Base-by-base conservation (phyloP, 37 sponge, comb jelly and placozoan genomes). In the Cladorhizidae sp. region DNA sequence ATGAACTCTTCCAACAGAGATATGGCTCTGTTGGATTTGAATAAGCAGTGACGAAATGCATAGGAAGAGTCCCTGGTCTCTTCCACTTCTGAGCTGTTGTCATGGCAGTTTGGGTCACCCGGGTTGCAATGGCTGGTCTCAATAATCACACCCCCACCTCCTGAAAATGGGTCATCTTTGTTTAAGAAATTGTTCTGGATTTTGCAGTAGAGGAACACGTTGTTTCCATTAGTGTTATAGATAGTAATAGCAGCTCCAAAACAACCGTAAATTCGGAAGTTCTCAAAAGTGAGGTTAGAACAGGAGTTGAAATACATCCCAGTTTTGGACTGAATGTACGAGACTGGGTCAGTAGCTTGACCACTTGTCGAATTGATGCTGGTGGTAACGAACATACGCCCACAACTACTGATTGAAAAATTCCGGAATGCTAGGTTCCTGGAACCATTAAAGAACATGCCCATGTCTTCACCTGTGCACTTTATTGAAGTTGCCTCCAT, bases 101-200 rank as follows among this genome's bases (percentile, higher is more conserved):
- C 70, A 25, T 21, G 51, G 40, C 89, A 89, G 12, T 73, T 22
- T 2, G 31, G 39, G 36, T 83, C 79, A 55, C 89, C 89, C 22
- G 89, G 89, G 40, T 23, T 18, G 70, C 90, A 89, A 62, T 80
- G 84, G 32, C 54, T 74, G 70, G 84, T 79, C 67, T 89, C 90
- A 21, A 89, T 70, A 25, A 40, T 40, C 33, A 89, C 63, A 7
- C 90, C 90, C 18, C 81, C 85, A 43, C 85, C 85, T 20, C 90
- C 85, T 33, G 37, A 21, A 26, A 1, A 5, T 0, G 14, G 5
- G 14, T 77, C 72, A 67, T 20, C 45, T 50, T 26, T 31, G 8
- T 5, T 65, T 21, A 57, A 11, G 62, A 73, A 20, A 20, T 68
- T 68, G 40, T 14, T 33, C 5, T 8, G 31, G 40, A 68, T 37